Percentiles rank a stretch among this genome's conserved stretches.
phyloP scores from a whole-genome alignment of 1,140 invertebrate species.

The Drosophila ananassae region DNA sequence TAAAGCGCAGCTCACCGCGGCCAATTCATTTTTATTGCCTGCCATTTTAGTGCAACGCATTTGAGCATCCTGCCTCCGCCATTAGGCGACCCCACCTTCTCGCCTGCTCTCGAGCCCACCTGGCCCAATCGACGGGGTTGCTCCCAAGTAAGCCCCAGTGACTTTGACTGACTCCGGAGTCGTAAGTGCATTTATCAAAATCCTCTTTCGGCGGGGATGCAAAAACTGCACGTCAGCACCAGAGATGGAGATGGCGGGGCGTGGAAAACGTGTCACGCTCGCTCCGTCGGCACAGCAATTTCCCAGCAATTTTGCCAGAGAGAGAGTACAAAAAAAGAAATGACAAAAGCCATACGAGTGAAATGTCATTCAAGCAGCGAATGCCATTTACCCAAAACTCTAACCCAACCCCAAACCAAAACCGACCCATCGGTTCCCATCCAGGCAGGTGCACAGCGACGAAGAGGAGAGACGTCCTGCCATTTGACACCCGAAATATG shows the following conservation, averaged over 20 bases:
- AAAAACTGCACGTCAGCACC: constrained; percentile 41
- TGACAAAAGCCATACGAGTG: constrained; percentile 51
- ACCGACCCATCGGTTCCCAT: constrained; percentile 26
- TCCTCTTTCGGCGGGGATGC: constrained; percentile 30
- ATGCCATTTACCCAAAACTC: constrained; percentile 52
- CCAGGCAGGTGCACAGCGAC: constrained; percentile 24
- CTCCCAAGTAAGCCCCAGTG: constrained; percentile 10
- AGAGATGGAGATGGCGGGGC: constrained; percentile 10
- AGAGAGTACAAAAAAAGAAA: constrained; percentile 12
- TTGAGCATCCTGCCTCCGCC: constrained; percentile 6
- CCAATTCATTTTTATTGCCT: constrained; percentile 57
- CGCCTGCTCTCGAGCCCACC: constrained; percentile 16
- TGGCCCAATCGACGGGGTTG: constrained; percentile 1
- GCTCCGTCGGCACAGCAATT: constrained; percentile 54
- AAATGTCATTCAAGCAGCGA: constrained; percentile 64
- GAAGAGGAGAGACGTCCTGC: constrained; percentile 17
- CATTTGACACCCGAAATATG: constrained; percentile 74
- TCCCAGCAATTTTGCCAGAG: constrained; percentile 52
- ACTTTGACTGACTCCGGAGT: constrained; percentile 51
- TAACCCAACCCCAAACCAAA: constrained; percentile 3
- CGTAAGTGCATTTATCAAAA: constrained; percentile 75
- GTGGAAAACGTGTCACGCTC: constrained; percentile 34
- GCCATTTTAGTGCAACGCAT: constrained; percentile 27
- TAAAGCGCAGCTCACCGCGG: constrained; percentile 45
- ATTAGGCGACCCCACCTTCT: constrained; percentile 23